Evolutionary conservation across 2,113 vertebrate genomes (phyloP).

Genomic region (Actenoides hombroni): DNA sequence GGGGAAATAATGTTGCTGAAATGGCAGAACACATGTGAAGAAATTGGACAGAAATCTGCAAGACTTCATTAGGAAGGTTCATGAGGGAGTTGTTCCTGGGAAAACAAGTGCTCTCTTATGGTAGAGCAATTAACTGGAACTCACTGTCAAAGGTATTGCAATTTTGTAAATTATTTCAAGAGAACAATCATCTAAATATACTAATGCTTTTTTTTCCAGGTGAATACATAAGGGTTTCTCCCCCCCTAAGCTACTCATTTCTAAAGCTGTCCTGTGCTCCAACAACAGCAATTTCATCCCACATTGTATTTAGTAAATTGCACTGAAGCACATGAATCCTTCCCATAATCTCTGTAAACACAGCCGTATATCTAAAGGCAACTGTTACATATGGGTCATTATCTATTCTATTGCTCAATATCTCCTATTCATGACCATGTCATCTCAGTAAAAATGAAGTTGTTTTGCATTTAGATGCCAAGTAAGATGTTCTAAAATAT

Average conservation of each 20-base stretch:
- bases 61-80: neutral
- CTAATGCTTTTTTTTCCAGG: constrained; percentile 24
- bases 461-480: constrained; percentile 51
- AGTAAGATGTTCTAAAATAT: neutral
- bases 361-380: constrained; percentile 21
- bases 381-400: constrained; percentile 32
- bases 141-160: neutral
- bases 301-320: constrained; percentile 55
- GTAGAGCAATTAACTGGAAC: constrained; percentile 23
- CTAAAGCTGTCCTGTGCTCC: constrained; percentile 27
- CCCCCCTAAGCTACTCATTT: neutral
- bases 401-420: constrained; percentile 21
- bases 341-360: constrained; percentile 34
- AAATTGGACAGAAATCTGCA: neutral
- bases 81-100: neutral
- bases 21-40: neutral
- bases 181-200: constrained; percentile 29
- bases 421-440: constrained; percentile 12
- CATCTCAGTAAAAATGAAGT: constrained; percentile 50
- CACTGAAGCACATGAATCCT: constrained; percentile 13
- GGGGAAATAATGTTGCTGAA: neutral
- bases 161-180: constrained; percentile 45
- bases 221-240: neutral
- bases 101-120: neutral
- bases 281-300: constrained; percentile 52